These are phyloP conservation scores for Netelia inedita DNA, from an alignment of 2,888 invertebrate species.

Conservation along the genomic window DNA sequence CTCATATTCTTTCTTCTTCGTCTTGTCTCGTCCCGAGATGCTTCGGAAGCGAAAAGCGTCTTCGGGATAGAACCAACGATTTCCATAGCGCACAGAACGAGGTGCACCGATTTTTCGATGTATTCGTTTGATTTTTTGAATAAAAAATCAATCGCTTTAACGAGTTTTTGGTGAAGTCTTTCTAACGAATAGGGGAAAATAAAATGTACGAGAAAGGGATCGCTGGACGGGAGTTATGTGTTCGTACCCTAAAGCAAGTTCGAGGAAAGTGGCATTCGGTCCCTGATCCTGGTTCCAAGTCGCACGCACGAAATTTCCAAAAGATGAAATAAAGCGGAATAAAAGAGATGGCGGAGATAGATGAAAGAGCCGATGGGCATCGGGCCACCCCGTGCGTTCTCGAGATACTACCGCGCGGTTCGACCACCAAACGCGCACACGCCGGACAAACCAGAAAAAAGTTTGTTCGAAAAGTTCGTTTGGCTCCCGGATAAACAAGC, in stretches of 20 bases:
- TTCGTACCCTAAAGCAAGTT: conserved; percentile 35
- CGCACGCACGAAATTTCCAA: background rate
- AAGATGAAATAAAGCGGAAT: background rate
- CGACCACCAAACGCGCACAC: conserved; percentile 38
- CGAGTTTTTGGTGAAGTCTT: background rate
- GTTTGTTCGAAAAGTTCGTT: conserved; percentile 27
- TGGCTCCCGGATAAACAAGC: conserved; percentile 73
- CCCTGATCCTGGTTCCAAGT: background rate
- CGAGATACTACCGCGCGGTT: conserved; percentile 46
- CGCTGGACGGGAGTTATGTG: conserved; percentile 8
- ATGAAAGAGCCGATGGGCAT: conserved; percentile 77
- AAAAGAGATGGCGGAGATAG: conserved; percentile 68
- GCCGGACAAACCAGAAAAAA: conserved; percentile 46
- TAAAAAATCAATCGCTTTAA: background rate
- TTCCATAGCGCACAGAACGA: background rate
- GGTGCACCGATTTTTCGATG: background rate
- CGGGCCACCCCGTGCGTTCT: conserved; percentile 78
- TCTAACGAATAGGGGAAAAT: conserved; percentile 1
- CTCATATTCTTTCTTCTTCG: conserved; percentile 64
- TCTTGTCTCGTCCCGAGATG: background rate
- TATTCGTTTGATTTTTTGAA: background rate
- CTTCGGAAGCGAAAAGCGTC: background rate
- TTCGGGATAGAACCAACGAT: background rate
- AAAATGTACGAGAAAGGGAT: conserved; percentile 14
- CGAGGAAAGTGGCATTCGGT: conserved; percentile 17